Evolutionary conservation across 2,888 invertebrate genomes (phyloP).

Genomic region (Calliopum simillimum): DNA sequence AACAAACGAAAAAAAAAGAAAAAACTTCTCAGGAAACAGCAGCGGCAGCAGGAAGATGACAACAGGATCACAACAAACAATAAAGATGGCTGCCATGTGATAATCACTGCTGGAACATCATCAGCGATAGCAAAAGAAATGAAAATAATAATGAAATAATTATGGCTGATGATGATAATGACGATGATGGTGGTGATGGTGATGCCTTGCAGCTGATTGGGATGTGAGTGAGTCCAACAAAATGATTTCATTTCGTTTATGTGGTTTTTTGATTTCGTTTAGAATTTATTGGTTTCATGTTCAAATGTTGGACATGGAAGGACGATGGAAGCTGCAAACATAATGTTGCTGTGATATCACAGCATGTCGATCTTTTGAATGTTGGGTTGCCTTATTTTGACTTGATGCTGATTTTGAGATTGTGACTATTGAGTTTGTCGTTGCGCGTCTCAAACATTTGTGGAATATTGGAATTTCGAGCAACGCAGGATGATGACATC

Average conservation of each 20-base stretch:
- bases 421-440: no score
- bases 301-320: conserved; percentile 40
- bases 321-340: conserved; percentile 13
- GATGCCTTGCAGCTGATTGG: conserved; percentile 2
- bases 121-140: conserved; percentile 8
- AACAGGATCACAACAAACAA: conserved; percentile 47
- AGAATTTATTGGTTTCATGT: conserved; percentile 51
- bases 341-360: conserved; percentile 26
- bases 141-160: conserved; percentile 31
- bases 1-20: not conserved
- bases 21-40: not conserved
- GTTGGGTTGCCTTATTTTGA: no score
- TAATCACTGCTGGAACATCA: conserved; percentile 37
- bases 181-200: no score
- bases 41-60: conserved; percentile 19
- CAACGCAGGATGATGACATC: not conserved
- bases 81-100: conserved; percentile 48
- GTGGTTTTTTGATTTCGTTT: conserved; percentile 6
- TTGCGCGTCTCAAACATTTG: no score
- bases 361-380: conserved; percentile 26
- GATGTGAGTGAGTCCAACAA: conserved; percentile 21
- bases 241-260: no score
- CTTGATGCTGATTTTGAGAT: no score
- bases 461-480: not conserved
- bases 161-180: conserved; percentile 17